A percentile compares a stretch with the other conserved stretches of the same genome.
Evolutionary conservation across 2,888 invertebrate genomes (phyloP).

Genomic region (Amiota mariae): DNA sequence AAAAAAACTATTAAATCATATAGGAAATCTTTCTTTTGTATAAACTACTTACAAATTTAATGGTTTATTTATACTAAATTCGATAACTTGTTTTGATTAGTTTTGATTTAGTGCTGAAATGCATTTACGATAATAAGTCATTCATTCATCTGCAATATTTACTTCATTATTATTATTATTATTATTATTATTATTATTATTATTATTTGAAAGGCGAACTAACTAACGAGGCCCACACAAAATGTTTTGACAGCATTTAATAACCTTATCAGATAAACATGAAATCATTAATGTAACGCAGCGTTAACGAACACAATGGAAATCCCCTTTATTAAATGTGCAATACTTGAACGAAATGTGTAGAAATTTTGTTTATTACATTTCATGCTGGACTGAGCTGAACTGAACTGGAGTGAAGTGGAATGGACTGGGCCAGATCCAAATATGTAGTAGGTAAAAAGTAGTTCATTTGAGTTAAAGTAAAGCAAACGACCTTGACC

Average conservation of each 20-base stretch:
- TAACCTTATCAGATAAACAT: conserved; percentile 19
- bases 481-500: conserved; percentile 56
- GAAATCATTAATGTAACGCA: conserved; percentile 17
- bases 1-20: too few relatives aligned
- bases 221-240: not conserved
- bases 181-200: not conserved
- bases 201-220: conserved; percentile 4
- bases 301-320: not conserved
- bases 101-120: not conserved
- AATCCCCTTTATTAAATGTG: conserved; percentile 4
- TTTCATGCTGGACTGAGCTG: conserved; percentile 8
- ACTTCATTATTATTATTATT: not conserved
- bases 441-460: not conserved
- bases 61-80: not conserved
- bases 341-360: conserved; percentile 15
- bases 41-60: too few relatives aligned
- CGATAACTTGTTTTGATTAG: conserved; percentile 13
- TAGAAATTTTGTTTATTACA: conserved; percentile 15
- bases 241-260: conserved; percentile 9
- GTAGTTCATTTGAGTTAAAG: not conserved
- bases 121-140: not conserved
- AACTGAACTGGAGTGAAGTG: too few relatives aligned
- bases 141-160: not conserved
- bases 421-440: not conserved
- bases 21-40: too few relatives aligned